Percentiles rank a stretch among this genome's conserved stretches.
phyloP scores from a whole-genome alignment of 37 sponge, comb jelly and placozoan species.

The Tethya wilhelma region DNA sequence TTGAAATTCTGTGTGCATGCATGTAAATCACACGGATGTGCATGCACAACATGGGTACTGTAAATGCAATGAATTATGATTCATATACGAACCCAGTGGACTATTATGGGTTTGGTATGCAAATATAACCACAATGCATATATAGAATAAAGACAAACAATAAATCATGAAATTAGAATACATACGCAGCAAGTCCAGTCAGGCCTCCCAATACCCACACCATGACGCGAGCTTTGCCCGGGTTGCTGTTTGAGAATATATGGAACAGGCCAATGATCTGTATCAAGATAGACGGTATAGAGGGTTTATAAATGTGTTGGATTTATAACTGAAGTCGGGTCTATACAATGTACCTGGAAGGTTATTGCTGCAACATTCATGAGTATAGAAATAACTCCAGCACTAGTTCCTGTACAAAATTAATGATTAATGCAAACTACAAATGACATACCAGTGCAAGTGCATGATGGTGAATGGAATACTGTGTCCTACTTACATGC shows the following conservation, averaged over 20 bases:
- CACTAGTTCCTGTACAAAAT: not conserved
- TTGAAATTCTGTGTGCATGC: not conserved
- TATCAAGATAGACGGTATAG: not conserved
- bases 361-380: not conserved
- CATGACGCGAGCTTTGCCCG: slow-evolving; percentile 47
- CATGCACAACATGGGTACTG: too few species aligned
- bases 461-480: too few species aligned
- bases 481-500: too few species aligned
- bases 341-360: not conserved
- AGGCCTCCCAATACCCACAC: slow-evolving; percentile 23
- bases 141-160: too few species aligned
- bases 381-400: not conserved
- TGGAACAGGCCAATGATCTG: slow-evolving; percentile 31
- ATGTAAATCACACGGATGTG: not conserved
- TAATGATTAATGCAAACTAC: not conserved
- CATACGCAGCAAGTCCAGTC: slow-evolving; percentile 15
- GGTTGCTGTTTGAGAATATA: slow-evolving; percentile 30
- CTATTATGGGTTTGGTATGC: too few species aligned
- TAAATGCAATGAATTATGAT: too few species aligned
- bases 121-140: too few species aligned
- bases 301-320: not conserved
- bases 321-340: too few species aligned
- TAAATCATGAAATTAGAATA: not conserved
- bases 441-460: not conserved
- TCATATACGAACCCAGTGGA: too few species aligned